A percentile compares a stretch with the other conserved stretches of the same genome.
Evolutionary conservation across 2,888 invertebrate genomes (phyloP).

Genomic region (Drosophila peninsularis): DNA sequence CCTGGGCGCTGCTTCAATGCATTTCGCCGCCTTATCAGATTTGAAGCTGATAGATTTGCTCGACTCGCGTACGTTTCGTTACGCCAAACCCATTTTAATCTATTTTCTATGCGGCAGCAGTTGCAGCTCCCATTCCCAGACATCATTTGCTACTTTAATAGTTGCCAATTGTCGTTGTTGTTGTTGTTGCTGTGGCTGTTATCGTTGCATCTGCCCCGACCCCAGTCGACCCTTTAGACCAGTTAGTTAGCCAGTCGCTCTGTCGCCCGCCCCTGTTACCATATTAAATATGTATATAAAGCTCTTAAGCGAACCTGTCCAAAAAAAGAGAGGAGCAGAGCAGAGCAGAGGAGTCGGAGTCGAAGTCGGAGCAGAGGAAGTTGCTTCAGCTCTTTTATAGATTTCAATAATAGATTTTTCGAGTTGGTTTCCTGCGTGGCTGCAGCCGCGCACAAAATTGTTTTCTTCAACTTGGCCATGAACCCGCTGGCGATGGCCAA

Average conservation of each 20-base stretch:
- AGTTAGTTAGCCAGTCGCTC: slow-evolving; percentile 60
- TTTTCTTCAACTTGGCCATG: slow-evolving; percentile 76
- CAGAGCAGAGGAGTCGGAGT: too few species aligned
- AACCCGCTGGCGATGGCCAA: slow-evolving; percentile 64
- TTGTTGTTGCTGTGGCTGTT: slow-evolving; percentile 48
- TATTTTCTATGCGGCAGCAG: slow-evolving; percentile 62
- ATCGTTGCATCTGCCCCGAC: slow-evolving; percentile 59
- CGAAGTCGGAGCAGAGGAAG: too few species aligned
- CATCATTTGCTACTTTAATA: slow-evolving; percentile 79
- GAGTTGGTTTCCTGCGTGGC: slow-evolving; percentile 75
- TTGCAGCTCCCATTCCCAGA: slow-evolving; percentile 27
- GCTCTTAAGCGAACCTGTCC: slow-evolving; percentile 74
- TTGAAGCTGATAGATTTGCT: slow-evolving; percentile 72
- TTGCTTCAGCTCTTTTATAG: slow-evolving; percentile 69
- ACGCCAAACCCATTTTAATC: slow-evolving; percentile 58
- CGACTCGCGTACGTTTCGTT: slow-evolving; percentile 18
- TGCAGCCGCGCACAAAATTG: slow-evolving; percentile 75
- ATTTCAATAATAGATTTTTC: slow-evolving; percentile 81
- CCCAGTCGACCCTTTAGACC: slow-evolving; percentile 62
- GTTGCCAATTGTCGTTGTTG: slow-evolving; percentile 54
- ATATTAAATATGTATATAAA: slow-evolving; percentile 80
- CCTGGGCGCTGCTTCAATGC: slow-evolving; percentile 64
- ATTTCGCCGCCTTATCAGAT: slow-evolving; percentile 73
- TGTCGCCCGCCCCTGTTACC: slow-evolving; percentile 31
- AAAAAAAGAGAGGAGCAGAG: slow-evolving; percentile 14